Percentiles rank a stretch among this genome's conserved stretches.
These are phyloP conservation scores for Cheilosia impressa DNA, from an alignment of 2,888 invertebrate genomes.

Conservation along the genomic window DNA sequence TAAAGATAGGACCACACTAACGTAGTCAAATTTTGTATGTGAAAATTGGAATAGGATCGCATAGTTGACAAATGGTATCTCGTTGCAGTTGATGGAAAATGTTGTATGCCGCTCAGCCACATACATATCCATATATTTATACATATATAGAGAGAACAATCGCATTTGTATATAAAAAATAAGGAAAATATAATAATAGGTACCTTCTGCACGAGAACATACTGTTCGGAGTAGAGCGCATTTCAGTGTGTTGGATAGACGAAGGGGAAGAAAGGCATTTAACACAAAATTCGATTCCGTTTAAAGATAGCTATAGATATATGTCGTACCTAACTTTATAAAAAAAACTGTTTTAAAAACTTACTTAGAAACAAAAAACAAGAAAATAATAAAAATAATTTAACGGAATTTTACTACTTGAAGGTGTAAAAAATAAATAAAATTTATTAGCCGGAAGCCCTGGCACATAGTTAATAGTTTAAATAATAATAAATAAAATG, in stretches of 20 bases:
- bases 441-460: too few relatives aligned
- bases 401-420: too few relatives aligned
- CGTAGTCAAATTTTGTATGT: conserved; percentile 72
- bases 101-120: conserved; percentile 15
- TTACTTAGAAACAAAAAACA: too few relatives aligned
- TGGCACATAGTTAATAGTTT: too few relatives aligned
- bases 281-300: too few relatives aligned
- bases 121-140: conserved; percentile 12
- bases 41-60: conserved; percentile 70
- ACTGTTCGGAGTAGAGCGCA: conserved; percentile 28
- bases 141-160: not conserved
- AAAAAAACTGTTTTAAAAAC: too few relatives aligned
- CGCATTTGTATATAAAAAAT: conserved; percentile 48
- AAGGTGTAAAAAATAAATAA: too few relatives aligned
- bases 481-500: too few relatives aligned
- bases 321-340: too few relatives aligned
- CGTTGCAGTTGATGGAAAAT: not conserved
- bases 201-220: not conserved
- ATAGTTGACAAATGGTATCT: conserved; percentile 51
- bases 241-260: conserved; percentile 47
- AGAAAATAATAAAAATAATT: too few relatives aligned
- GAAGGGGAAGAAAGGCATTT: conserved; percentile 47
- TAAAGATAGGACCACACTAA: conserved; percentile 56
- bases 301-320: too few relatives aligned
- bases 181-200: conserved; percentile 59